A percentile compares a stretch with the other conserved stretches of the same genome.
phyloP scores from a whole-genome alignment of 2,888 invertebrate genomes.

The Phoronis australis region DNA sequence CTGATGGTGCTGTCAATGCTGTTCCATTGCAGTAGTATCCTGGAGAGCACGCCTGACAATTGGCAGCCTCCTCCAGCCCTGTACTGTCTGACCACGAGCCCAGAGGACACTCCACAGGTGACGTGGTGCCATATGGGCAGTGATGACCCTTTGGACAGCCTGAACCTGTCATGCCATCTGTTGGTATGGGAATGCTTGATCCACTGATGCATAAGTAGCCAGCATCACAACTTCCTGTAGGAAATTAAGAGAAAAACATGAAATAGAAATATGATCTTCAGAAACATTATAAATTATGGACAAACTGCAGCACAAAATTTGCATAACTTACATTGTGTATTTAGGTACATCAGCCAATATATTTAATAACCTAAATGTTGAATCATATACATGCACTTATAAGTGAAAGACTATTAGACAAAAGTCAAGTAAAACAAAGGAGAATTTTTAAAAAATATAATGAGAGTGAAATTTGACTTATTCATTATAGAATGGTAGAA shows the following conservation, averaged over 20 bases:
- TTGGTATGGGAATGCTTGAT: slow-evolving; percentile 33
- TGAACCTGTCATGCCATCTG: slow-evolving; percentile 36
- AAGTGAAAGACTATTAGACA: too few relatives aligned
- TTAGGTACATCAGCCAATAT: too few relatives aligned
- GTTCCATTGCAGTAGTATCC: slow-evolving; percentile 37
- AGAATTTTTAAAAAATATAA: too few relatives aligned
- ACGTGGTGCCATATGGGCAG: slow-evolving; percentile 31
- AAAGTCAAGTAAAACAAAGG: too few relatives aligned
- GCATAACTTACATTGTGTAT: too few relatives aligned
- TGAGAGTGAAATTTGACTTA: too few relatives aligned
- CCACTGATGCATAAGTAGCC: slow-evolving; percentile 41
- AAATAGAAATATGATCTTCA: too few relatives aligned
- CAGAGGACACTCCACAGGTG: slow-evolving; percentile 29
- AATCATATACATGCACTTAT: too few relatives aligned
- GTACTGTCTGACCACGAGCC: slow-evolving; percentile 23
- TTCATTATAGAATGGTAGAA: too few relatives aligned
- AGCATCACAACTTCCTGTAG: slow-evolving; percentile 29
- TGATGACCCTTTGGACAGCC: slow-evolving; percentile 39
- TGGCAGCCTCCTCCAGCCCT: slow-evolving; percentile 24
- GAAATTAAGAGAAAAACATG: not conserved
- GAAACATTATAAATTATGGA: not conserved
- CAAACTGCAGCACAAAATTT: not conserved
- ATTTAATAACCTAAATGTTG: too few relatives aligned
- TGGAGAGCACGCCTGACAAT: slow-evolving; percentile 12
- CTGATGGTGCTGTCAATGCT: slow-evolving; percentile 36